These are phyloP conservation scores for Paracyprichromis sp. DNA, from an alignment of 2,113 vertebrate species.

Conservation along the genomic window DNA sequence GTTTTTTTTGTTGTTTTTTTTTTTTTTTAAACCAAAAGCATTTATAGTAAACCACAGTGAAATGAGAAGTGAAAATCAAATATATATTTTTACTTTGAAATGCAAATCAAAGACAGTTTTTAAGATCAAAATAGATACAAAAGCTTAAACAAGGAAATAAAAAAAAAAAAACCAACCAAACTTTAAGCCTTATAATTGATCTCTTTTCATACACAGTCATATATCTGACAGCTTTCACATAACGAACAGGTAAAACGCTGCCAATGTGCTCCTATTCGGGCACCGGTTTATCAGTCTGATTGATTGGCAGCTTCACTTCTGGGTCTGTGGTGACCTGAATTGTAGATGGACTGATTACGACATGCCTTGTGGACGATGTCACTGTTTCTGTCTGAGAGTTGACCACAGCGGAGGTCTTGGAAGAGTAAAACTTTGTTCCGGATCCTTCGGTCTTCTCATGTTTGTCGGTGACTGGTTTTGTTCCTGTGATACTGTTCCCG, in stretches of 20 bases:
- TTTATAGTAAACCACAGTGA: not conserved
- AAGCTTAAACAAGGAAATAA: not conserved
- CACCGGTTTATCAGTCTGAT: not conserved
- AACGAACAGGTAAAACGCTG: not conserved
- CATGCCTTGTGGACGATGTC: constrained; percentile 30
- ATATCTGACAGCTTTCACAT: not conserved
- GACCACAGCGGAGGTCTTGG: constrained; percentile 72
- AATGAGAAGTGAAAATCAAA: not conserved
- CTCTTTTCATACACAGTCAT: not conserved
- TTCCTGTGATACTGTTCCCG: constrained; percentile 61
- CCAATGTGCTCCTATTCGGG: not conserved
- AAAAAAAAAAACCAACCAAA: not conserved
- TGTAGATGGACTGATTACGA: constrained; percentile 36
- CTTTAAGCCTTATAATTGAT: not conserved
- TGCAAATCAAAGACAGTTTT: not conserved
- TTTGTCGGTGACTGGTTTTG: constrained; percentile 74
- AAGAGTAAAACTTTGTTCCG: constrained; percentile 76
- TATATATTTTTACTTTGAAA: not conserved
- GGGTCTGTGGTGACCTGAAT: constrained; percentile 66
- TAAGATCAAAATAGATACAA: not conserved
- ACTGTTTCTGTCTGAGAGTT: constrained; percentile 70
- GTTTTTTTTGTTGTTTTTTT: accelerated
- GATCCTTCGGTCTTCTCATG: constrained; percentile 73
- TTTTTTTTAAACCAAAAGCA: not conserved
- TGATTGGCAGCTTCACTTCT: constrained; percentile 58